Percentiles rank a stretch among this genome's conserved stretches.
Conservation (phyloP, 2,113 vertebrate species). For the Antennarius striatus region DNA sequence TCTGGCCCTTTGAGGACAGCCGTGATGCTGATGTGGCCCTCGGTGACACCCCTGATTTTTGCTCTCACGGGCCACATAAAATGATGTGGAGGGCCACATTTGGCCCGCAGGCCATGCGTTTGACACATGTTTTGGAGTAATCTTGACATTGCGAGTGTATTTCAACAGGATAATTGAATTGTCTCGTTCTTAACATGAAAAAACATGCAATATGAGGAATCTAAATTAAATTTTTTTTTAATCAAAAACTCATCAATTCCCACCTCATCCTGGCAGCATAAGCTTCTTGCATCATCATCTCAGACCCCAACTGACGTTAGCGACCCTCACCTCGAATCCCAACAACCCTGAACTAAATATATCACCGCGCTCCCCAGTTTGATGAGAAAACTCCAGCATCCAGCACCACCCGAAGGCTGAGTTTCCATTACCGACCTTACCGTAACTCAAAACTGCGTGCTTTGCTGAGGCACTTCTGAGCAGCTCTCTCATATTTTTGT, state of each 20-base stretch:
- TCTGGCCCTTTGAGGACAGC: no score
- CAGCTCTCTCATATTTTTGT: conserved; percentile 41
- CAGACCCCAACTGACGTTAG: conserved; percentile 39
- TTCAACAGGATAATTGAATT: conserved; percentile 25
- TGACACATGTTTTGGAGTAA: conserved; percentile 11
- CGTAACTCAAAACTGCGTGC: conserved; percentile 53
- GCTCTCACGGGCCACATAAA: no score
- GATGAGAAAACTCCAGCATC: conserved; percentile 61
- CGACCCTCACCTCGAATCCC: conserved; percentile 13
- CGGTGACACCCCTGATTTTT: no score
- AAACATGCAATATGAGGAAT: conserved; percentile 17
- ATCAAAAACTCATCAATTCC: conserved; percentile 6
- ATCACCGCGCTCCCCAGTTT: conserved; percentile 54
- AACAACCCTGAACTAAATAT: conserved; percentile 31
- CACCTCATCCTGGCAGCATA: conserved; percentile 16
- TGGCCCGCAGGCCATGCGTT: no score
- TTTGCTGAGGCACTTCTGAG: conserved; percentile 54
- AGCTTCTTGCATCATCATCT: conserved; percentile 47
- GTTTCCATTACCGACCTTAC: conserved; percentile 58
- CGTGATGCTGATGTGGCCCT: no score
- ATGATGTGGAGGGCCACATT: no score
- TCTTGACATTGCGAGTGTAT: conserved; percentile 34
- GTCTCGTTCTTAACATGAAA: conserved; percentile 24
- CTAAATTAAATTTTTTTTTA: not conserved
- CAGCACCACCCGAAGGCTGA: conserved; percentile 57